Conservation (phyloP, 2,113 vertebrate genomes). For the Bubo bubo region DNA sequence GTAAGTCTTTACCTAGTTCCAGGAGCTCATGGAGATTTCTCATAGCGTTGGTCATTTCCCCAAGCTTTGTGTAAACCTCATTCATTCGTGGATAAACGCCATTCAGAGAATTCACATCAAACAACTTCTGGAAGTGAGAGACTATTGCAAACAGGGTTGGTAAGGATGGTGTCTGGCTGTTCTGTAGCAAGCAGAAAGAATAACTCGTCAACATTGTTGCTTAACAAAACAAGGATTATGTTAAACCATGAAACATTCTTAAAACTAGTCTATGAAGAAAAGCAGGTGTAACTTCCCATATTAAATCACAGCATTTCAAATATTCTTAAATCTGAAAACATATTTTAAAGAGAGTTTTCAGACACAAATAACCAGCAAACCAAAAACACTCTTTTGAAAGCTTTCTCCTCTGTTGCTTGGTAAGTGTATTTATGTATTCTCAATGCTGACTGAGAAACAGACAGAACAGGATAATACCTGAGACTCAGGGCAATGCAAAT, state of each 20-base stretch:
- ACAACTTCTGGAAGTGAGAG: constrained; percentile 89
- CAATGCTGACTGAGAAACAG: not conserved
- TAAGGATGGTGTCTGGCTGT: constrained; percentile 68
- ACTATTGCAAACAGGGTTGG: constrained; percentile 82
- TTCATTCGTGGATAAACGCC: constrained; percentile 91
- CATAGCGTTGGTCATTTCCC: constrained; percentile 86
- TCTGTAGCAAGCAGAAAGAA: constrained; percentile 65
- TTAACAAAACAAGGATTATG: not conserved
- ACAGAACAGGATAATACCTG: not conserved
- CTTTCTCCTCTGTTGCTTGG: not conserved
- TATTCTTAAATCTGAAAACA: not conserved
- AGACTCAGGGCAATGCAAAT: not conserved
- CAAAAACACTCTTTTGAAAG: not conserved
- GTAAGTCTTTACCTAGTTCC: constrained; percentile 76
- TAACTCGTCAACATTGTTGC: not conserved
- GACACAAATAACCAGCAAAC: not conserved
- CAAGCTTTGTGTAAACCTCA: constrained; percentile 86
- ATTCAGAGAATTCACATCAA: constrained; percentile 83
- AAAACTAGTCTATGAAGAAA: not conserved
- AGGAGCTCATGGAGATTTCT: constrained; percentile 84
- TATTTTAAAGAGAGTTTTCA: not conserved
- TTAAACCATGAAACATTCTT: not conserved
- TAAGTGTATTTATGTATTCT: not conserved
- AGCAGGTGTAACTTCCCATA: not conserved
- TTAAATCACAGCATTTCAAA: not conserved